These are phyloP conservation scores for Lophochroa leadbeateri DNA, from an alignment of 2,113 vertebrate species.

Conservation along the genomic window DNA sequence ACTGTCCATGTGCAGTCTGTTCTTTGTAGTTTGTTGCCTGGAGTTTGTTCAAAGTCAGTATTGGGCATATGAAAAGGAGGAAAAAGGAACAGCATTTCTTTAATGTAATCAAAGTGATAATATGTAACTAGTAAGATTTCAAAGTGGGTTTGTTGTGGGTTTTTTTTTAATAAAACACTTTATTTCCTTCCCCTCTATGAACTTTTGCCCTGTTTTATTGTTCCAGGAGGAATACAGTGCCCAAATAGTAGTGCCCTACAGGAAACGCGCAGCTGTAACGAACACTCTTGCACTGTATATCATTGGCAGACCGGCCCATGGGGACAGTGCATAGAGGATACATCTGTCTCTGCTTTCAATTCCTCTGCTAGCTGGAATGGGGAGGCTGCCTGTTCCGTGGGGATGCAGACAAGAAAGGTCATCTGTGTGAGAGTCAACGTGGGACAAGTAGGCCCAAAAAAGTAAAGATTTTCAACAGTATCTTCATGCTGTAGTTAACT, in stretches of 20 bases:
- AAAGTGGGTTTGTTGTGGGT: neutral
- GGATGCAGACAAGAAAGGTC: constrained; percentile 96
- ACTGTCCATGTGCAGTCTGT: neutral
- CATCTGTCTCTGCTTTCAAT: constrained; percentile 84
- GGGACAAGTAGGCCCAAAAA: constrained; percentile 98
- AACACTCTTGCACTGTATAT: constrained; percentile 94
- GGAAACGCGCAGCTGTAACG: constrained; percentile 91
- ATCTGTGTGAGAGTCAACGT: constrained; percentile 97
- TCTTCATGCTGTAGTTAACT: neutral
- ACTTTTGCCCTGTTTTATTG: neutral
- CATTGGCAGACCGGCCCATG: constrained; percentile 94
- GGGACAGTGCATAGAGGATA: constrained; percentile 92
- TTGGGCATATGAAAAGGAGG: neutral
- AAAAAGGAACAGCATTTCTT: neutral
- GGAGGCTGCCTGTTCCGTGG: constrained; percentile 83
- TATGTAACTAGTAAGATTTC: neutral
- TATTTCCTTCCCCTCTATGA: neutral
- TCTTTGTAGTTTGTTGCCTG: neutral
- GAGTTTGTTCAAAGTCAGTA: neutral
- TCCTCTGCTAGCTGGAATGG: constrained; percentile 71
- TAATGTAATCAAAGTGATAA: neutral
- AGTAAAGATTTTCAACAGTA: constrained; percentile 77
- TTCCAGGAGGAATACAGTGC: constrained; percentile 85
- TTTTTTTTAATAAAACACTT: neutral
- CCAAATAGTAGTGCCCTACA: constrained; percentile 90